Evolutionary conservation across 2,113 vertebrate genomes (phyloP).

Genomic region (Peromyscus californicus): DNA sequence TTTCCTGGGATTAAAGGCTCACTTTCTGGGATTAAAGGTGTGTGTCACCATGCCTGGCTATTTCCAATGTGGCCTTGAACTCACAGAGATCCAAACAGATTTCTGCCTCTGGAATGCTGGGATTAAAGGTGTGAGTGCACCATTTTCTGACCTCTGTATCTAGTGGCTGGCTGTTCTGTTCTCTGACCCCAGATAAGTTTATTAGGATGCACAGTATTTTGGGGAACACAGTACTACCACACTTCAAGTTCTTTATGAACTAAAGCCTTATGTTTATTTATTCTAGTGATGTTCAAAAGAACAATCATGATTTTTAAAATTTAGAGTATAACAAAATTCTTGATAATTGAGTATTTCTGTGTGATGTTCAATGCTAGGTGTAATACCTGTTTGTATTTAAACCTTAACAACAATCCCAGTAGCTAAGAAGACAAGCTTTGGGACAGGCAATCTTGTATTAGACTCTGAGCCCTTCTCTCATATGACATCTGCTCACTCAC

Average conservation of each 20-base stretch:
- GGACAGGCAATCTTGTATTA: neutral
- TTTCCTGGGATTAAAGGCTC: too few relatives aligned
- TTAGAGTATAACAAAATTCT: neutral
- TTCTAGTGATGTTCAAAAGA: neutral
- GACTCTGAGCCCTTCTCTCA: neutral
- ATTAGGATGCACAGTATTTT: too few relatives aligned
- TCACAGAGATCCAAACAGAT: too few relatives aligned
- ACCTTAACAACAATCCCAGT: neutral
- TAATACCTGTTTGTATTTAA: neutral
- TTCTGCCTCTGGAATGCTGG: too few relatives aligned
- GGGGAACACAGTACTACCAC: too few relatives aligned
- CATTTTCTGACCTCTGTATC: too few relatives aligned
- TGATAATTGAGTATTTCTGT: neutral
- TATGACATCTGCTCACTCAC: neutral
- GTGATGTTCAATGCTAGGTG: neutral
- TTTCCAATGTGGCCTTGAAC: too few relatives aligned
- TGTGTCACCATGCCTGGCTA: too few relatives aligned
- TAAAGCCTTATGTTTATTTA: slow-evolving; percentile 3
- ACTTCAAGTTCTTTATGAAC: neutral
- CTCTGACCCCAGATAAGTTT: too few relatives aligned
- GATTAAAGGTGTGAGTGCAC: too few relatives aligned
- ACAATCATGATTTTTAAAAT: neutral
- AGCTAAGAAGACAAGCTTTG: neutral
- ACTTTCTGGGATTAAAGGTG: too few relatives aligned
- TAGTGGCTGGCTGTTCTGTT: too few relatives aligned